Base-by-base conservation (phyloP, 2,888 invertebrate species). In the Pinctada fucata region DNA sequence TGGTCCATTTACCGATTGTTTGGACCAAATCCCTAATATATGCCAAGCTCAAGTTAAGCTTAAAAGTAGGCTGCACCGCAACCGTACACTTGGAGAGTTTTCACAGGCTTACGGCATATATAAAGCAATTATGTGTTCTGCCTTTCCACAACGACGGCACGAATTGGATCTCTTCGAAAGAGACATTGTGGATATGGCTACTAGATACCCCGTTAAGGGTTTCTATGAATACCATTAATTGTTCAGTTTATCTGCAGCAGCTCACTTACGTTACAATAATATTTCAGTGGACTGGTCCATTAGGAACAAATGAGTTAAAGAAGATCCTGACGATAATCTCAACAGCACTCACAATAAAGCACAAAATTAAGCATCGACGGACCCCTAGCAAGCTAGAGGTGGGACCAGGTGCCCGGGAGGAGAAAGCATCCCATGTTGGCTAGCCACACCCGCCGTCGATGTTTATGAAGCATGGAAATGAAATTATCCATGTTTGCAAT, bases 201-300 rank as follows among this genome's bases (percentile, higher is more conserved):
- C 78, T 0, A 51, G 69, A 52, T 80, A 80, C 50, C 51, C 51
- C 10, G 78, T 78, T 2, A 72, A 72, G n/a, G 69, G 65, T 1
- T 78, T 80, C 10, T 80, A 80, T 31, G 78, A 80, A 49, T 78
- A 80, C 64, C 80, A 80, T n/a, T 71, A 63, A 10, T 58, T 63
- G 49, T 78, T 78, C 31, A 66, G 71, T 2, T 47, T 67, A 3
- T 13, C 72, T 10, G 80, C 80, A 8, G 78, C 78, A 31, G 75
- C 73, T 6, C 78, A 78, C 58, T 16, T 78, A 31, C 31, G 31
- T 31, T 31, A 31, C 31, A 31, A 31, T 31, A 31, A 31, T 31
- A 31, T 31, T 31, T 31, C 31, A 31, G 31, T 31, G 31, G 31
- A 31, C 31, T 31, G 31, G 31, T 31, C 31, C 31, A 31, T 31